Evolutionary conservation across 2,113 vertebrate species (phyloP).

Genomic region (Quiscalus mexicanus): DNA sequence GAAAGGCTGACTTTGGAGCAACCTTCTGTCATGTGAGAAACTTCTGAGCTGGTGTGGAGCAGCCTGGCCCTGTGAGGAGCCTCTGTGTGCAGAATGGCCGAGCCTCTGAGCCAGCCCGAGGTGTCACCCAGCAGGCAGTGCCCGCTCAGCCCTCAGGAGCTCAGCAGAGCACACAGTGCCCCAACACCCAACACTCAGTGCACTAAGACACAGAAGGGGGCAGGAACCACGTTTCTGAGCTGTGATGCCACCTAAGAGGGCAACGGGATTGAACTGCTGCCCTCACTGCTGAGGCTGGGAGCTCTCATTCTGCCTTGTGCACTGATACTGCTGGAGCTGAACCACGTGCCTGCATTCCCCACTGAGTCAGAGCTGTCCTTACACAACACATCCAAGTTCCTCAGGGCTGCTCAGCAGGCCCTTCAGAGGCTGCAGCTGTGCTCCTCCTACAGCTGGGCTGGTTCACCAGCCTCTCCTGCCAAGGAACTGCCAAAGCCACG

Average conservation of each 20-base stretch:
- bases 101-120: accelerated
- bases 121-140: not conserved
- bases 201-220: accelerated
- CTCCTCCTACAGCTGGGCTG: not conserved
- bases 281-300: not conserved
- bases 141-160: not conserved
- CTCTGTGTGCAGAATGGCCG: not conserved
- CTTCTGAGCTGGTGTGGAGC: not conserved
- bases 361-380: not conserved
- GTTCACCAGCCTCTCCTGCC: not conserved
- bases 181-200: not conserved
- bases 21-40: not conserved
- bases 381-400: not conserved
- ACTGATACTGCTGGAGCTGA: not conserved
- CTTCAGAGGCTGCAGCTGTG: not conserved
- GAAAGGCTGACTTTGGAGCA: not conserved
- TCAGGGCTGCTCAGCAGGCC: not conserved
- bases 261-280: not conserved
- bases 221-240: not conserved
- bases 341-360: not conserved
- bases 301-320: not conserved
- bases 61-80: not conserved
- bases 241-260: not conserved
- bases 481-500: not conserved
- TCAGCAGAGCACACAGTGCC: not conserved